phyloP scores from a whole-genome alignment of 2,888 invertebrate genomes.

The Synergus japonicus region DNA sequence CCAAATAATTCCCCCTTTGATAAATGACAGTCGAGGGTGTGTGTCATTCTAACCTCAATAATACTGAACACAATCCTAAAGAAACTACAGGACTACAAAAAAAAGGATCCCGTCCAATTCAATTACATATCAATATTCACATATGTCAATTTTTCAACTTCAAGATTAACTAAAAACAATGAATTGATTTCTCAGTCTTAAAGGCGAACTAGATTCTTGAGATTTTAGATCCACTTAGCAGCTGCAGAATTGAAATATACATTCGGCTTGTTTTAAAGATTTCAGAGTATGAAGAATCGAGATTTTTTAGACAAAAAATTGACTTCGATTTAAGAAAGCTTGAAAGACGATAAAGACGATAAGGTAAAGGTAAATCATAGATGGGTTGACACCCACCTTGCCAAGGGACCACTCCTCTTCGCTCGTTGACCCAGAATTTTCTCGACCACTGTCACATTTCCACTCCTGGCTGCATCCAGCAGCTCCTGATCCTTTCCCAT shows the following conservation, averaged over 20 bases:
- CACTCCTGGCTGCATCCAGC: conserved; percentile 95
- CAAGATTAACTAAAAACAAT: background rate
- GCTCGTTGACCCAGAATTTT: conserved; percentile 93
- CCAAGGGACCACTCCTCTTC: conserved; percentile 95
- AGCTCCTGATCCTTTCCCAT: conserved; percentile 99
- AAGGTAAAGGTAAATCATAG: conserved; percentile 10
- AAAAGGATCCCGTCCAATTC: background rate
- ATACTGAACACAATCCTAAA: background rate
- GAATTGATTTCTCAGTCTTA: background rate
- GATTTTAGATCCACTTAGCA: background rate
- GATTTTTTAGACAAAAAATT: background rate
- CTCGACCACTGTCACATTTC: conserved; percentile 92
- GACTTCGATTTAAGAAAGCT: conserved; percentile 5
- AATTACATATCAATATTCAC: background rate
- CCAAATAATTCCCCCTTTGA: conserved; percentile 8
- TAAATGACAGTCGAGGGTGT: conserved; percentile 11
- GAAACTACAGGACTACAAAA: background rate
- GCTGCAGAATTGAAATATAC: background rate
- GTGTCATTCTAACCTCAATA: conserved; percentile 38
- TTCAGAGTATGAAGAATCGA: background rate
- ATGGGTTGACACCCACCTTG: conserved; percentile 84
- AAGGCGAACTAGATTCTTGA: background rate
- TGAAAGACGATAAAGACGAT: conserved; percentile 31
- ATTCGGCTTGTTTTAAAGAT: background rate
- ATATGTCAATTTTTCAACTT: background rate